Evolutionary conservation across 35 echinoderm and acorn worm genomes (phyloP).

Genomic region (Heliocidaris tuberculata): DNA sequence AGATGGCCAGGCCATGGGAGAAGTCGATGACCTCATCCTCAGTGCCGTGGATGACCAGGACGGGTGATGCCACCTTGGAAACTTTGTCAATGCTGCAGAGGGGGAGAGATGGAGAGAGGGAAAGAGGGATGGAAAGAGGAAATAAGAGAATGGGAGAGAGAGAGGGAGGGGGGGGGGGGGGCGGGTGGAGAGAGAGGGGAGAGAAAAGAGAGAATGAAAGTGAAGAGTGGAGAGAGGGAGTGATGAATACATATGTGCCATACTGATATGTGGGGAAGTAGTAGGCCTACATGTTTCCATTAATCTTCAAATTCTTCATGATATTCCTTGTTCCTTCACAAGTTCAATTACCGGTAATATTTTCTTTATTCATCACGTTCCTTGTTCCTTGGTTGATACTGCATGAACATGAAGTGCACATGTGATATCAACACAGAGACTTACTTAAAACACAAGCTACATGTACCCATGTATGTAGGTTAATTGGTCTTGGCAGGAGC

Average conservation of each 20-base stretch:
- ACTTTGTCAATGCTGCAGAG: slow-evolving; percentile 88
- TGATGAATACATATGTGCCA: too few species aligned
- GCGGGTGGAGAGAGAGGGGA: neutral
- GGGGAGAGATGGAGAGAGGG: neutral
- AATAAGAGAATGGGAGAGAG: neutral
- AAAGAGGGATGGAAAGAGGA: neutral
- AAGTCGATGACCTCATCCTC: slow-evolving; percentile 99
- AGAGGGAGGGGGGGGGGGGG: neutral
- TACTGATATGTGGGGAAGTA: too few species aligned
- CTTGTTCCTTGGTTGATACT: neutral
- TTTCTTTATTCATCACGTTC: neutral
- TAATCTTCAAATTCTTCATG: neutral
- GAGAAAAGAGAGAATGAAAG: neutral
- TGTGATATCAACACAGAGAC: too few species aligned
- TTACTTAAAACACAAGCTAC: neutral
- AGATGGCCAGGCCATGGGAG: slow-evolving; percentile 97
- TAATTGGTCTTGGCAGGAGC: neutral
- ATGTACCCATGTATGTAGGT: neutral
- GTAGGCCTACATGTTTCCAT: too few species aligned
- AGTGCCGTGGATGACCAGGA: slow-evolving; percentile 97
- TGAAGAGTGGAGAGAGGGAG: neutral
- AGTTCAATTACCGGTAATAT: neutral
- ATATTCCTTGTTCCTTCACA: neutral
- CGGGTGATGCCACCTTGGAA: slow-evolving; percentile 89
- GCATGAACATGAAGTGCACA: too few species aligned